Percentiles rank a stretch among this genome's conserved stretches.
These are phyloP conservation scores for Pocota personata DNA, from an alignment of 2,888 invertebrate genomes.

Conservation along the genomic window DNA sequence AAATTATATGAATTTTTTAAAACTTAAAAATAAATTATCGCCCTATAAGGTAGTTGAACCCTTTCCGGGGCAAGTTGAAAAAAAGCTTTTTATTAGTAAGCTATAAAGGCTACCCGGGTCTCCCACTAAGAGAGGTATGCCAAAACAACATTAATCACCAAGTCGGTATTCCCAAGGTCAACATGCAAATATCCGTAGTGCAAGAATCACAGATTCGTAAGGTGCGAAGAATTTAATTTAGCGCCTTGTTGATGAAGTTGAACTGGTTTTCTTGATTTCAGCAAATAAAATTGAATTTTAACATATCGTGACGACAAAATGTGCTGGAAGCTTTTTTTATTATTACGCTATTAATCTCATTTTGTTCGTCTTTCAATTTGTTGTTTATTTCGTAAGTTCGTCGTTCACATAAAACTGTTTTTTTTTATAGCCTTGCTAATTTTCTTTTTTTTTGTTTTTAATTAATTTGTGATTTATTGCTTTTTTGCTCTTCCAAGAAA, in stretches of 20 bases:
- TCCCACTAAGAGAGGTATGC: background rate
- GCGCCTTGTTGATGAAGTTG: background rate
- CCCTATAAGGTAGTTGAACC: background rate
- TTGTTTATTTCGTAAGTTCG: conserved; percentile 2
- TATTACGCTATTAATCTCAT: background rate
- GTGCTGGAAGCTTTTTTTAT: background rate
- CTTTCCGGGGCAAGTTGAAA: background rate
- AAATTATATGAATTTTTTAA: background rate
- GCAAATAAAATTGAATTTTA: background rate
- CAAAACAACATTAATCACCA: background rate
- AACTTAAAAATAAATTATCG: background rate
- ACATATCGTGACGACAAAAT: conserved; percentile 18
- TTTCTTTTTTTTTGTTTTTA: background rate
- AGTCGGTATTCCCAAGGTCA: background rate
- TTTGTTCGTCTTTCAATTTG: background rate
- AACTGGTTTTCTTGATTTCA: conserved; percentile 11
- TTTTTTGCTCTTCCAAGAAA: background rate
- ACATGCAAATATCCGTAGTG: conserved; percentile 10
- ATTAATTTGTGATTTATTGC: background rate
- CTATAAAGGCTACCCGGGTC: background rate
- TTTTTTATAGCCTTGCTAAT: background rate
- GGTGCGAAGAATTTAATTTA: background rate
- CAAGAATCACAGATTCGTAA: conserved; percentile 2
- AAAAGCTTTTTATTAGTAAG: background rate
- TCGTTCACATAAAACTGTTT: background rate